Evolutionary conservation across 2,797 vertebrate species (phyloP).

Genomic region (Silurus lanzhouensis): DNA sequence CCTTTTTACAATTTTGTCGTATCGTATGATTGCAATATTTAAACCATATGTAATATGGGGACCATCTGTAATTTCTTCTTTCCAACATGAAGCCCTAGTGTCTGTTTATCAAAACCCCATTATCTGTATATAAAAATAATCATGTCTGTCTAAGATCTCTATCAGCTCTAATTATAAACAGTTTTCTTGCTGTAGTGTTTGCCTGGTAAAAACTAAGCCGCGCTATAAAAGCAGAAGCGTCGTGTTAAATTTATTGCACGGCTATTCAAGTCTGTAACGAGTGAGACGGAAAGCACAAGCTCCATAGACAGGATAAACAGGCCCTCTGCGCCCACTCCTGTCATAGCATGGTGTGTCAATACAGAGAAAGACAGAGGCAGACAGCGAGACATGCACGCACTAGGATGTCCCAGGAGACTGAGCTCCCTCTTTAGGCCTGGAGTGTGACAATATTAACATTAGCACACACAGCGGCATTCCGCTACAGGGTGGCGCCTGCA

Average conservation of each 20-base stretch:
- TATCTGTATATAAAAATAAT: background rate
- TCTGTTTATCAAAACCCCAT: background rate
- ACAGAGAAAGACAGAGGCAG: background rate
- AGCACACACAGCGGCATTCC: constrained; percentile 23
- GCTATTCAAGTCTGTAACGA: constrained; percentile 1
- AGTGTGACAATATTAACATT: constrained; percentile 25
- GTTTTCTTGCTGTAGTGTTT: background rate
- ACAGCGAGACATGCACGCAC: background rate
- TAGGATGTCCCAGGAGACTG: constrained; percentile 26
- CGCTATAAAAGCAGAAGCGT: background rate
- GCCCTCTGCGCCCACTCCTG: background rate
- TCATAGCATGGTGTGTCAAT: constrained; percentile 23
- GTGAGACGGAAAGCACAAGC: background rate
- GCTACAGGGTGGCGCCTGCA: constrained; percentile 20
- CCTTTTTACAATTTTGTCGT: too few relatives aligned
- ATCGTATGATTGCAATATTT: too few relatives aligned
- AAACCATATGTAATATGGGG: too few relatives aligned
- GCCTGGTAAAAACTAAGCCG: too few relatives aligned
- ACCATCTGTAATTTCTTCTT: background rate
- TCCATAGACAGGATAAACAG: constrained; percentile 22
- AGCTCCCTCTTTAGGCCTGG: constrained; percentile 29
- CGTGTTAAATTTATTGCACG: background rate
- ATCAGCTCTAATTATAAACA: background rate
- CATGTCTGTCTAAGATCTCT: background rate
- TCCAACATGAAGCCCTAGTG: background rate